Evolutionary conservation across 2,888 invertebrate genomes (phyloP), one percentile per base, ranked within the genome.

Genomic region (Scelioninae gen. 1): DNA sequence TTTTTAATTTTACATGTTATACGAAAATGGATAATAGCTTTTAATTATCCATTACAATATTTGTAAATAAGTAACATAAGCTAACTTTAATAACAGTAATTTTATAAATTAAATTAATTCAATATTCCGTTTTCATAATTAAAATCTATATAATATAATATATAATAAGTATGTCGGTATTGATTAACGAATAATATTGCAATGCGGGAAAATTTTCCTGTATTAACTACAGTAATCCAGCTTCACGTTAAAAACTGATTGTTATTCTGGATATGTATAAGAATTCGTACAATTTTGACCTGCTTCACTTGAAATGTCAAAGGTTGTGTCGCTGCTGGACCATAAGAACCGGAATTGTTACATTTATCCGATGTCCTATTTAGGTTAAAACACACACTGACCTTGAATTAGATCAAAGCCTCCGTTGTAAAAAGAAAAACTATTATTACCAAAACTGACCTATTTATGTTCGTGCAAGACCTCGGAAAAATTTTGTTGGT

Each of bases 391-490:
- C 49, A 45, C 9, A 51, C 40, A 34, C 10, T 65, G 65, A 75
- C 75, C 75, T 65, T 75, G 75, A 75, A 74, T 63, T 29, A 45
- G 29, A 47, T 75, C 65, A 75, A 75, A 75, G 65, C 23, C 1
- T 65, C 10, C 4, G 11, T 34, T 23, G 47, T 53, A 38, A 56
- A 75, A 65, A 75, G 43, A 34, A 60, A 43, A 66, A 43, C 60
- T 71, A 76, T 58, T 66, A 60, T 76, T 75, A 76, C 32, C 40
- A 53, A 58, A 77, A 68, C 40, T 68, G 76, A 77, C 76, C 76
- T 68, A 77, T 45, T 77, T 77, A 62, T 53, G 49, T 5, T 45
- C 11, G 16, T 15, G 9, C 23, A 45, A 62, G 29, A 45, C 43
- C 40, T 56, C 15, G 47, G 45, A 62, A 62, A 62, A 34, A 38